Conservation (phyloP, 2,888 invertebrate species). For the Chloroclystis v-ata region DNA sequence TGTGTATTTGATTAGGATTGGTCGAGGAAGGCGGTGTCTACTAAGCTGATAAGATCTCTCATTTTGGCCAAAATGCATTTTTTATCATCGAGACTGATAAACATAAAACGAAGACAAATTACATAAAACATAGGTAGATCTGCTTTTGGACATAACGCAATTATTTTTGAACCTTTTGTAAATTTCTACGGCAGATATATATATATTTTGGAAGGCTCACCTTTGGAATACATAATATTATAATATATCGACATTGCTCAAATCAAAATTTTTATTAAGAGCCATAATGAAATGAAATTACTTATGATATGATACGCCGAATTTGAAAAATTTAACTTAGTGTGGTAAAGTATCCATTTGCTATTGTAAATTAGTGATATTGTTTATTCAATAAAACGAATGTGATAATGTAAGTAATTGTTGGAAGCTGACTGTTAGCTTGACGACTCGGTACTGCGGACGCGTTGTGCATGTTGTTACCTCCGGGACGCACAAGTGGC, state of each 20-base stretch:
- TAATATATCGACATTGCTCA: constrained; percentile 71
- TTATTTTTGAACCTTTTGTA: constrained; percentile 68
- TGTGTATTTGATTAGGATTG: constrained; percentile 21
- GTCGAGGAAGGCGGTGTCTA: constrained; percentile 26
- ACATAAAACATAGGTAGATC: constrained; percentile 69
- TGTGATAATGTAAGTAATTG: constrained; percentile 67
- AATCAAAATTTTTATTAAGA: constrained; percentile 68
- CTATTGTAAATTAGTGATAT: constrained; percentile 59
- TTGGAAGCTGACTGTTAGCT: constrained; percentile 52
- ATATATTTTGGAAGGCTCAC: constrained; percentile 74
- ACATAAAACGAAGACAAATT: constrained; percentile 67
- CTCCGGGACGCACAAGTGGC: constrained; percentile 32
- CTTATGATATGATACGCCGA: constrained; percentile 58
- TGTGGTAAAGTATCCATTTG: constrained; percentile 62
- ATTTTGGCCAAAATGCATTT: constrained; percentile 75
- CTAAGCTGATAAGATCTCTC: constrained; percentile 66
- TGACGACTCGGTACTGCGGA: constrained; percentile 49
- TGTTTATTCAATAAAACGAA: constrained; percentile 62
- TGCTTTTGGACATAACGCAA: constrained; percentile 64
- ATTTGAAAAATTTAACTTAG: constrained; percentile 59
- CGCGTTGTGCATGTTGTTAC: constrained; percentile 12
- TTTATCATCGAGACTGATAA: constrained; percentile 74
- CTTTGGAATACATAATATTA: constrained; percentile 64
- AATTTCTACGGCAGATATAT: constrained; percentile 64
- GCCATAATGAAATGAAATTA: no score